Conservation (phyloP, 2,797 vertebrate genomes). For the Parauchenoglanis punctatus region DNA sequence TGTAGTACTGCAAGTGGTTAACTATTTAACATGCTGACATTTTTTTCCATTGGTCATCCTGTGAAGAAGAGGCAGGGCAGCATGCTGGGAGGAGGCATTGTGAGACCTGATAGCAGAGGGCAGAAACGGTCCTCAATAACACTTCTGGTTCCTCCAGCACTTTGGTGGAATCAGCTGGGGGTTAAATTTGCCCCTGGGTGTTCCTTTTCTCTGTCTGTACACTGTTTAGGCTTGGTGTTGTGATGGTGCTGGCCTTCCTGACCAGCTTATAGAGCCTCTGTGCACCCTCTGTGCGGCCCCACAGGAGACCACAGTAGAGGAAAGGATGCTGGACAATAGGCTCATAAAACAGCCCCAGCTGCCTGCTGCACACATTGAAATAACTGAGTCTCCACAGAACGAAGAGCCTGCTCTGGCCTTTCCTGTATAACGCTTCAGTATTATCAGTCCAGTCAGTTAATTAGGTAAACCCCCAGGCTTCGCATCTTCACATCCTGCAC, state of each 20-base stretch:
- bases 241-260: neutral
- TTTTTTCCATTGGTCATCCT: neutral
- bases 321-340: conserved; percentile 7
- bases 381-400: neutral
- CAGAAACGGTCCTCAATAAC: neutral
- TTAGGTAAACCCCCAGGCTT: conserved; percentile 21
- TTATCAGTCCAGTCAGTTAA: conserved; percentile 29
- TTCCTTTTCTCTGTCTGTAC: neutral
- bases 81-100: neutral
- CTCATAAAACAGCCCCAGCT: conserved; percentile 25
- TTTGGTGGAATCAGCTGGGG: neutral
- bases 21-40: neutral
- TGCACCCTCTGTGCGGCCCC: neutral
- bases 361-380: conserved; percentile 16
- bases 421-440: neutral
- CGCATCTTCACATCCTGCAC: neutral
- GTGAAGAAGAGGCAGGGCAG: neutral
- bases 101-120: too few species aligned
- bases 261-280: neutral
- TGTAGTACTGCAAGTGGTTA: neutral
- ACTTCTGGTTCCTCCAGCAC: neutral
- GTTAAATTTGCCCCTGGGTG: neutral
- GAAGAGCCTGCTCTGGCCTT: conserved; percentile 17
- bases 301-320: conserved; percentile 12
- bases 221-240: neutral